Evolutionary conservation across 2,888 invertebrate species (phyloP).

Genomic region (Ferrisia virgata): DNA sequence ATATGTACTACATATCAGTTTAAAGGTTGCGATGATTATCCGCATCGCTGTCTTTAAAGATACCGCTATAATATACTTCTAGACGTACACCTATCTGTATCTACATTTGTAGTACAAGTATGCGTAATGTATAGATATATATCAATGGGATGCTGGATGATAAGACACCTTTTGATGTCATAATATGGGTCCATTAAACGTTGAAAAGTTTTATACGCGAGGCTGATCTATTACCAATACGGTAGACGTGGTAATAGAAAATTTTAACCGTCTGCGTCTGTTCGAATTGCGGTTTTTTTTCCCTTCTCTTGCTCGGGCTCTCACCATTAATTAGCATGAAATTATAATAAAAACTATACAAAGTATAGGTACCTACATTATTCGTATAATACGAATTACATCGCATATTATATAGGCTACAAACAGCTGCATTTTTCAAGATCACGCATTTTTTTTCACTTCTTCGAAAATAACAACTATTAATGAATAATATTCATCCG

Average conservation of each 20-base stretch:
- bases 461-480: neutral
- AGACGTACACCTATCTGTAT: neutral
- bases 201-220: neutral
- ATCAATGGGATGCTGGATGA: neutral
- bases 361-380: neutral
- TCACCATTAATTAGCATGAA: neutral
- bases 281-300: neutral
- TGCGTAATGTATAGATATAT: too few species aligned
- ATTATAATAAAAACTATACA: slow-evolving; percentile 9
- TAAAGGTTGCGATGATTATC: too few species aligned
- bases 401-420: too few species aligned
- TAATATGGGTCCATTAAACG: neutral
- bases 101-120: too few species aligned
- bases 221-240: neutral
- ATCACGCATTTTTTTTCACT: neutral
- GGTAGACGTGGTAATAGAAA: neutral
- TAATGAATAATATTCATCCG: neutral
- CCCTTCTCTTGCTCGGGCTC: neutral
- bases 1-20: too few species aligned
- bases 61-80: slow-evolving; percentile 8
- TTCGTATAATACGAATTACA: too few species aligned
- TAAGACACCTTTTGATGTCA: slow-evolving; percentile 9
- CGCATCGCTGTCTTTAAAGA: neutral
- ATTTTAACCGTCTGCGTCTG: neutral
- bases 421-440: slow-evolving; percentile 26